phyloP scores from a whole-genome alignment of 2,113 vertebrate genomes.

The Ictidomys tridecemlineatus region DNA sequence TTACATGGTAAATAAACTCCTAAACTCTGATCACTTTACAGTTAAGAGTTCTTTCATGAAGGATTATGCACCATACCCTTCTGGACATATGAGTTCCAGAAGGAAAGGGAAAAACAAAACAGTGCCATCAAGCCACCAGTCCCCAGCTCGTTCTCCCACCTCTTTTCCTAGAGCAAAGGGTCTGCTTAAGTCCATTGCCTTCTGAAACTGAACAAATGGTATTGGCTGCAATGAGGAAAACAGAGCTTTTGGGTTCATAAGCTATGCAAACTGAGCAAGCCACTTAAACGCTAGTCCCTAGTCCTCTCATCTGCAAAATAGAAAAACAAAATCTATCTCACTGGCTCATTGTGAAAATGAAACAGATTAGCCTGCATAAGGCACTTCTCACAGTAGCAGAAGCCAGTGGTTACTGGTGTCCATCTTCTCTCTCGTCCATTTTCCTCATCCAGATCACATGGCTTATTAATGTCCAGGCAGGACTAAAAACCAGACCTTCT shows the following conservation, averaged over 20 bases:
- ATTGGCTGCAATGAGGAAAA: neutral
- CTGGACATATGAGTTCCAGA: neutral
- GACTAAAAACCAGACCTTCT: neutral
- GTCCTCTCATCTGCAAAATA: constrained; percentile 17
- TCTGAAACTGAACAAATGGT: neutral
- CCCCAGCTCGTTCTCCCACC: neutral
- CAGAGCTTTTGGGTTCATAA: neutral
- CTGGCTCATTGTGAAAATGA: neutral
- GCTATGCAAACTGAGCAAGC: neutral
- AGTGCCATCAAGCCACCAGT: too few relatives aligned
- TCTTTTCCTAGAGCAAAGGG: neutral
- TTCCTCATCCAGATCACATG: neutral
- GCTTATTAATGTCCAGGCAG: neutral
- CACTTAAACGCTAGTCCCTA: neutral
- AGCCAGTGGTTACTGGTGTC: neutral
- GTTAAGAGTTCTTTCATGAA: neutral
- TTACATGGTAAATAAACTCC: neutral
- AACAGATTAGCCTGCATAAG: neutral
- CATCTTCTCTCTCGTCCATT: neutral
- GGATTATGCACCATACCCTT: neutral
- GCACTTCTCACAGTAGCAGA: neutral
- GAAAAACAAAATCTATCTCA: neutral
- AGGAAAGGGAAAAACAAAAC: neutral
- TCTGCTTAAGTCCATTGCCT: neutral
- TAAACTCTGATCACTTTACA: neutral